These are phyloP conservation scores for Sturmia bella DNA, from an alignment of 2,888 invertebrate genomes.

Conservation along the genomic window DNA sequence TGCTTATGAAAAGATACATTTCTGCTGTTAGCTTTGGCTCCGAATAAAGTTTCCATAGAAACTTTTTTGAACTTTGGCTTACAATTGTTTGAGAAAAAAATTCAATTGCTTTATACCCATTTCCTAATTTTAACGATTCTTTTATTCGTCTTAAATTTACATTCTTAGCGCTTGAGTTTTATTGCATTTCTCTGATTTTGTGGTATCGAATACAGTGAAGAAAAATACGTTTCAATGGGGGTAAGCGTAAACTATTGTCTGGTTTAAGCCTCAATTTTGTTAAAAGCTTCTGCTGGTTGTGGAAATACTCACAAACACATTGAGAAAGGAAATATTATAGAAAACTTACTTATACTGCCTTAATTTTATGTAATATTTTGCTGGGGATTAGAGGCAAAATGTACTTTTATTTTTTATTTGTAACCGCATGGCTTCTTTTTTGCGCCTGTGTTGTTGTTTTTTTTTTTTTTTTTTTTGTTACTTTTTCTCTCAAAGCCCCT, in stretches of 20 bases:
- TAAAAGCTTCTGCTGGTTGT: constrained; percentile 62
- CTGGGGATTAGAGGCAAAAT: constrained; percentile 72
- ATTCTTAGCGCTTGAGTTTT: no score
- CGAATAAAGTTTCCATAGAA: no score
- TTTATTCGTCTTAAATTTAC: no score
- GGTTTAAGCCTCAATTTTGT: constrained; percentile 69
- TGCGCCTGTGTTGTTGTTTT: constrained; percentile 26
- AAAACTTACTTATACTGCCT: constrained; percentile 6
- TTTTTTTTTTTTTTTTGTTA: constrained; percentile 37
- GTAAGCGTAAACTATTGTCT: constrained; percentile 75
- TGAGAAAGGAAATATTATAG: neutral
- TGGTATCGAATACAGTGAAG: no score
- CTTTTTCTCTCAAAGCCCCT: neutral
- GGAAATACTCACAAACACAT: no score
- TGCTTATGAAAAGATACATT: no score
- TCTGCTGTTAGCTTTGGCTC: no score
- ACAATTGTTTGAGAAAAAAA: no score
- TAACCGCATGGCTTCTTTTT: constrained; percentile 53
- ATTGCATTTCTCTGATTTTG: no score
- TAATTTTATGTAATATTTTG: constrained; percentile 72
- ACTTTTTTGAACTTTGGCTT: no score
- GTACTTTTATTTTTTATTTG: constrained; percentile 52
- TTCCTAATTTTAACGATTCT: no score
- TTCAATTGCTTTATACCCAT: no score
- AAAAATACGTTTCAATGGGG: constrained; percentile 35